These are phyloP conservation scores for Coreius guichenoti DNA, from an alignment of 2,797 vertebrate genomes.

Conservation along the genomic window DNA sequence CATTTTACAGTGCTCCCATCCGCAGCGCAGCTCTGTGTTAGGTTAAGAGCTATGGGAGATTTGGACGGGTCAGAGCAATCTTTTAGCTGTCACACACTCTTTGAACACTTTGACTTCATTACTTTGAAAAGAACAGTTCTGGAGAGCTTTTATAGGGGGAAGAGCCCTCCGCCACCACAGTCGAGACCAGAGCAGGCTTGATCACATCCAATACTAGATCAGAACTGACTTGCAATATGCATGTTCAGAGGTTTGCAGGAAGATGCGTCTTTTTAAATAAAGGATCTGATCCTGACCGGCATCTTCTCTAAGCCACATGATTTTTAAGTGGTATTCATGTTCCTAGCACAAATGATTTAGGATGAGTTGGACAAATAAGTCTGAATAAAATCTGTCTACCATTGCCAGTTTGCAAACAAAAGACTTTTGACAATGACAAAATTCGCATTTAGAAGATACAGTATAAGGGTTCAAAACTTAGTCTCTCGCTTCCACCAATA, in stretches of 20 bases:
- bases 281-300: slow-evolving; percentile 63
- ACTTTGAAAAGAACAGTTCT: slow-evolving; percentile 27
- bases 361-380: not conserved
- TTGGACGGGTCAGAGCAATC: slow-evolving; percentile 30
- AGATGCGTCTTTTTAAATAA: slow-evolving; percentile 54
- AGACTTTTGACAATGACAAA: too few species aligned
- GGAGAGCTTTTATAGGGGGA: slow-evolving; percentile 12
- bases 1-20: slow-evolving; percentile 9
- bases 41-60: slow-evolving; percentile 15
- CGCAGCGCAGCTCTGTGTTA: slow-evolving; percentile 25
- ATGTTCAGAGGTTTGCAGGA: slow-evolving; percentile 36
- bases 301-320: slow-evolving; percentile 31
- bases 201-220: slow-evolving; percentile 22
- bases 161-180: not conserved
- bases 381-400: not conserved
- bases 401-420: not conserved
- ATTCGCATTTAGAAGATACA: too few species aligned
- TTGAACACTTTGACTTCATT: slow-evolving; percentile 46
- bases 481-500: too few species aligned
- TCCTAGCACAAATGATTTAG: not conserved
- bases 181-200: not conserved
- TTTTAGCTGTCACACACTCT: slow-evolving; percentile 35
- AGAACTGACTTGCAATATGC: slow-evolving; percentile 35
- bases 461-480: too few species aligned
- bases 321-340: not conserved